phyloP scores from a whole-genome alignment of 2,888 invertebrate genomes.

The Drosophila anceps region DNA sequence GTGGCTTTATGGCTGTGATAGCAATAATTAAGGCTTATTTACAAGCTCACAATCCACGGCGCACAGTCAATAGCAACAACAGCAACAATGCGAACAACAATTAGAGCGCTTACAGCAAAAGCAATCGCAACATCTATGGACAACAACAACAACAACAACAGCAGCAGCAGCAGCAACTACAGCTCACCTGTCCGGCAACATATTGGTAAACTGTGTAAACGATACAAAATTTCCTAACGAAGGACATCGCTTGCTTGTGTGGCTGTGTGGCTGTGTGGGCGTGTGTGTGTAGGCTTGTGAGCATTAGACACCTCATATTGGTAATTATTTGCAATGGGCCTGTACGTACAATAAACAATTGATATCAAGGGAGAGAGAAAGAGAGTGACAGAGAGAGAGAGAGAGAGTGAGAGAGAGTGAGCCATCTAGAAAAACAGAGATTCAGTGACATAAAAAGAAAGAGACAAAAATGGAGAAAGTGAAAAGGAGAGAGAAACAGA shows the following conservation, averaged over 20 bases:
- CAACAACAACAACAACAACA: slow-evolving; percentile 21
- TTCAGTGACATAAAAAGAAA: not conserved
- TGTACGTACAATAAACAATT: slow-evolving; percentile 23
- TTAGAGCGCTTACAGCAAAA: slow-evolving; percentile 43
- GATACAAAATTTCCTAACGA: slow-evolving; percentile 44
- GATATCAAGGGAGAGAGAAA: not conserved
- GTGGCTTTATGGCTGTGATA: slow-evolving; percentile 77
- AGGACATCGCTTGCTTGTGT: slow-evolving; percentile 24
- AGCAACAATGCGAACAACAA: slow-evolving; percentile 40
- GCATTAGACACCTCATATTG: slow-evolving; percentile 71
- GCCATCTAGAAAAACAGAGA: not conserved
- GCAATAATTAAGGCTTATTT: slow-evolving; percentile 81
- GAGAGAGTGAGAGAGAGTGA: too few relatives aligned
- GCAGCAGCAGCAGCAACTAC: not conserved
- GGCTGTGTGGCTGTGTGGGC: slow-evolving; percentile 20
- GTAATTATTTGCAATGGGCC: slow-evolving; percentile 73
- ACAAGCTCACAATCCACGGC: slow-evolving; percentile 70
- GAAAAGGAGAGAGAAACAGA: not conserved
- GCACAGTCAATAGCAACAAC: slow-evolving; percentile 15
- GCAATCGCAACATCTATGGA: slow-evolving; percentile 18
- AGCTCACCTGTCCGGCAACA: slow-evolving; percentile 61
- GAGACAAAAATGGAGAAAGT: not conserved
- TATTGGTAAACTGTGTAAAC: slow-evolving; percentile 63
- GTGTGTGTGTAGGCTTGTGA: slow-evolving; percentile 30
- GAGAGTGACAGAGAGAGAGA: not conserved